phyloP scores from a whole-genome alignment of 2,113 vertebrate genomes.

The Ondatra zibethicus region DNA sequence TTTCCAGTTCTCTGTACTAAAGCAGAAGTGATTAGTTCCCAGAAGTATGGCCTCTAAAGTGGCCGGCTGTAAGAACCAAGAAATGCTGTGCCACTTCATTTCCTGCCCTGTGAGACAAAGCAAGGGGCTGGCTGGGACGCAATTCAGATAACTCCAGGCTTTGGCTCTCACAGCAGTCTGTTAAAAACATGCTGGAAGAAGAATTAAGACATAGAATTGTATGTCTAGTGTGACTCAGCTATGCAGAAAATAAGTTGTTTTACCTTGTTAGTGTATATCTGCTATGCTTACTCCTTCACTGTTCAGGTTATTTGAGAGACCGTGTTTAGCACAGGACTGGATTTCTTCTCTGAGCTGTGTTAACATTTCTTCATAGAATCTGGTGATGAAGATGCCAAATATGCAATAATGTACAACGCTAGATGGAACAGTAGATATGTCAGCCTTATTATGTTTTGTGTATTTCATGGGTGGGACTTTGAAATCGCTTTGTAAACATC shows the following conservation, averaged over 20 bases:
- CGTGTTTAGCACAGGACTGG: slow-evolving; percentile 57
- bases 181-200: slow-evolving; percentile 24
- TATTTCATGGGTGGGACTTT: slow-evolving; percentile 69
- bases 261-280: slow-evolving; percentile 56
- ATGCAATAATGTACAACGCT: slow-evolving; percentile 82
- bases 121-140: slow-evolving; percentile 57
- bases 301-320: slow-evolving; percentile 57
- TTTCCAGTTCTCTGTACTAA: slow-evolving; percentile 80
- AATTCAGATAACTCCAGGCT: slow-evolving; percentile 70
- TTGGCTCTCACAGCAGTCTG: slow-evolving; percentile 65
- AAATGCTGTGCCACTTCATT: slow-evolving; percentile 68
- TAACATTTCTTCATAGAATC: slow-evolving; percentile 77
- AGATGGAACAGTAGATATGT: slow-evolving; percentile 37
- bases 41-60: not conserved
- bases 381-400: slow-evolving; percentile 82
- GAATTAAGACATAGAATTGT: slow-evolving; percentile 52
- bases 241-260: slow-evolving; percentile 69
- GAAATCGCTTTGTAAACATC: slow-evolving; percentile 72
- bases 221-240: slow-evolving; percentile 60
- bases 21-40: slow-evolving; percentile 74
- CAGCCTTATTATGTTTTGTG: slow-evolving; percentile 69
- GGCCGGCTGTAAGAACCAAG: slow-evolving; percentile 60
- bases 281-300: slow-evolving; percentile 42
- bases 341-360: slow-evolving; percentile 72
- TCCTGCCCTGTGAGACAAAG: slow-evolving; percentile 77